Evolutionary conservation across 1,140 invertebrate genomes (phyloP).

Genomic region (Goniozus legneri): DNA sequence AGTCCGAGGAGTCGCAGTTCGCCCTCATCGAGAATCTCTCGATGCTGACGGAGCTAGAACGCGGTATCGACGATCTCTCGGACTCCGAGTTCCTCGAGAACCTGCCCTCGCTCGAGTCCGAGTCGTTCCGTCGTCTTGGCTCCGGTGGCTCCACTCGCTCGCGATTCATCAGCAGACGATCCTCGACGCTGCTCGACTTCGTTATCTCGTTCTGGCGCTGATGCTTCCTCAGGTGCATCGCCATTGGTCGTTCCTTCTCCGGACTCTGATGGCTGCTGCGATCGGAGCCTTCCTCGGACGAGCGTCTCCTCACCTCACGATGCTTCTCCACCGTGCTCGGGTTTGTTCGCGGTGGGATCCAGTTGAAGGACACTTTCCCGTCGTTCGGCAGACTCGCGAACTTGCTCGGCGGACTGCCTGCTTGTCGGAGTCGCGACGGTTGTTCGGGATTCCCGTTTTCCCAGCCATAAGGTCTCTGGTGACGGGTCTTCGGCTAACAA

Average conservation of each 20-base stretch:
- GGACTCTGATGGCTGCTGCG: slow-evolving; percentile 12
- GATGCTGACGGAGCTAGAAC: slow-evolving; percentile 48
- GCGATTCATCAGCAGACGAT: slow-evolving; percentile 41
- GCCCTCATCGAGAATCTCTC: slow-evolving; percentile 50
- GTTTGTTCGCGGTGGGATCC: slow-evolving; percentile 66
- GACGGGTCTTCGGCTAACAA: slow-evolving; percentile 71
- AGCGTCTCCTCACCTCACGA: slow-evolving; percentile 68
- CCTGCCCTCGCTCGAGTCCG: slow-evolving; percentile 46
- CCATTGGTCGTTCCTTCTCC: slow-evolving; percentile 24
- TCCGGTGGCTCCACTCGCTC: neutral
- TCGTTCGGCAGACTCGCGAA: slow-evolving; percentile 66
- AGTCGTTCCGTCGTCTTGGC: slow-evolving; percentile 36
- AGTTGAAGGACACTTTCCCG: slow-evolving; percentile 51
- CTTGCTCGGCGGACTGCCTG: slow-evolving; percentile 58
- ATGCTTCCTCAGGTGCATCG: slow-evolving; percentile 23
- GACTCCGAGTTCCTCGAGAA: slow-evolving; percentile 48
- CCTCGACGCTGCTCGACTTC: slow-evolving; percentile 49
- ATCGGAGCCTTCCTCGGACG: slow-evolving; percentile 41
- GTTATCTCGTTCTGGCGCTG: slow-evolving; percentile 48
- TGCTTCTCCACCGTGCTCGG: slow-evolving; percentile 69
- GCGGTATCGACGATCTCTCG: slow-evolving; percentile 46
- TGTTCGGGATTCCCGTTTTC: slow-evolving; percentile 56
- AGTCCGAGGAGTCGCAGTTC: slow-evolving; percentile 50
- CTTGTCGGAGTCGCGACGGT: slow-evolving; percentile 54
- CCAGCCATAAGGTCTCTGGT: slow-evolving; percentile 71